Evolutionary conservation across 2,797 vertebrate genomes (phyloP), one percentile per base, ranked within the genome.

Genomic region (Ibycter americanus): DNA sequence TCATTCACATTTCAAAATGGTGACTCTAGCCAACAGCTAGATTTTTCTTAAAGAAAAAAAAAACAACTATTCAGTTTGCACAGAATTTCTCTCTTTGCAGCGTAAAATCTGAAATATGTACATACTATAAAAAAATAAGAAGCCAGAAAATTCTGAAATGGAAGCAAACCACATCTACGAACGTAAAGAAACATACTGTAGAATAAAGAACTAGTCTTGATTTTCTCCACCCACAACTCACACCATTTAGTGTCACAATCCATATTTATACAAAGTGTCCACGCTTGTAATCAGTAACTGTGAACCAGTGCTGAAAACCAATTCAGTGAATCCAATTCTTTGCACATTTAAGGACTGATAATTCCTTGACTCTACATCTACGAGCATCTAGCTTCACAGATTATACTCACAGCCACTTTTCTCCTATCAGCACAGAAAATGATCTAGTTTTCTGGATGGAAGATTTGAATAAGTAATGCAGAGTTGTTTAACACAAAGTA

Each of bases 381-480:
- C n/a, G 27, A 55, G 22, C 11, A 62, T 27, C 62, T 79, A 89
- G 27, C 66, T 90, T 90, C 73, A 71, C 1, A 1, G 32, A 61
- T n/a, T 83, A 81, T 12, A 68, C 54, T 55, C 13, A 19, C 19
- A 51, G 83, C 74, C 58, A 17, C 54, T 76, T 36, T 66, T 90
- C 58, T 66, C n/a, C 87, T 38, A 91, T 68, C 76, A 94, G 76
- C 59, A 67, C 11, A 80, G 62, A 96, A 97, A 97, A 90, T 2
- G 6, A 90, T 93, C 81, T 88, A 68, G 83, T 96, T 96, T 96
- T 96, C 94, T 89, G 87, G 61, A 83, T 92, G 49, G 95, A 94
- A 95, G 62, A 94, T 90, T 88, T 96, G 76, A 96, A 97, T 97
- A 97, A 97, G 97, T 95, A 97, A 97, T 88, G 87, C 66, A 91